Conservation (phyloP, 2,797 vertebrate genomes). For the Chaetodon trifasciatus region DNA sequence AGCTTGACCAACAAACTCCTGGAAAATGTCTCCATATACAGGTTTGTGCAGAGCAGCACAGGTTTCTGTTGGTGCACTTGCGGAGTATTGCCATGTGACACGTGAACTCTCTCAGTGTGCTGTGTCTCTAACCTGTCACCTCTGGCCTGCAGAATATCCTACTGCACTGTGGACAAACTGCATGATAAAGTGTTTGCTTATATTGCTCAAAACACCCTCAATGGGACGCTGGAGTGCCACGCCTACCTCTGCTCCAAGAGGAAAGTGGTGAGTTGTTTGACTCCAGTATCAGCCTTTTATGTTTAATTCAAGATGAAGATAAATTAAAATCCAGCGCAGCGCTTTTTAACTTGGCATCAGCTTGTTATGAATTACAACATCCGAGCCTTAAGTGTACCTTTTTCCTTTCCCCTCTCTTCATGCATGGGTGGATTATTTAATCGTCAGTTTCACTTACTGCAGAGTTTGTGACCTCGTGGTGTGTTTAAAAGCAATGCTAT, state of each 20-base stretch:
- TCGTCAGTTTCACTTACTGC: neutral
- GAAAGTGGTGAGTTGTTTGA: slow-evolving; percentile 90
- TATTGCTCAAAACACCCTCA: slow-evolving; percentile 94
- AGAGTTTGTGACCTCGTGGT: neutral
- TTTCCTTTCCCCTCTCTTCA: neutral
- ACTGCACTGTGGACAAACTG: slow-evolving; percentile 96
- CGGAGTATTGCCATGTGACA: neutral
- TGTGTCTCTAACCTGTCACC: slow-evolving; percentile 51
- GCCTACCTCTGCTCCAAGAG: slow-evolving; percentile 95
- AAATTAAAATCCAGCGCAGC: neutral
- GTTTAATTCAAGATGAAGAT: slow-evolving; percentile 4
- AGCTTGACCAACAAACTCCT: slow-evolving; percentile 87
- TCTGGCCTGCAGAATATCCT: slow-evolving; percentile 90
- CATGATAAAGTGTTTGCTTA: slow-evolving; percentile 97
- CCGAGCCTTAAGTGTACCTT: neutral
- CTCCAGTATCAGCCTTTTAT: neutral
- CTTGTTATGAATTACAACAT: neutral
- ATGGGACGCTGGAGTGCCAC: slow-evolving; percentile 94
- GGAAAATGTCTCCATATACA: slow-evolving; percentile 96
- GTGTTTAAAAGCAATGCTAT: neutral
- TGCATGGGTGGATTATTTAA: neutral
- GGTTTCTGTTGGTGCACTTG: neutral
- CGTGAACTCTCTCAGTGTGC: slow-evolving; percentile 7
- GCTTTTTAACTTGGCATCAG: neutral
- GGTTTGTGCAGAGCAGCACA: slow-evolving; percentile 77